Percentiles rank a stretch among this genome's conserved stretches.
Conservation (phyloP, 2,888 invertebrate species). For the Drosophila kokeensis region DNA sequence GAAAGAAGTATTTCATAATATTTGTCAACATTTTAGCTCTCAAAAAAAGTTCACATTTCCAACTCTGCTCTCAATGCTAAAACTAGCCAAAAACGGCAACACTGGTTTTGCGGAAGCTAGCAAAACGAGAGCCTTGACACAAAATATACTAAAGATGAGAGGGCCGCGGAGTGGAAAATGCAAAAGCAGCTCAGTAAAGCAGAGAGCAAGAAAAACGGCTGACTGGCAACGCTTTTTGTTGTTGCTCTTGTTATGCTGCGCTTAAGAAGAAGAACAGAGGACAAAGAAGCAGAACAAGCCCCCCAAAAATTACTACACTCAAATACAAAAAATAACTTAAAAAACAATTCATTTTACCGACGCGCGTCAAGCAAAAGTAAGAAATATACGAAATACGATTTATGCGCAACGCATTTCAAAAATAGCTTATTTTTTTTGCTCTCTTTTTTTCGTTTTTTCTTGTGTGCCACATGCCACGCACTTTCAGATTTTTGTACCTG, state of each 20-base stretch:
- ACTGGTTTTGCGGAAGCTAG: constrained; percentile 29
- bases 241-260: constrained; percentile 19
- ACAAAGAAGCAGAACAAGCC: not conserved
- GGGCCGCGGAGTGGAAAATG: not conserved
- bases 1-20: not conserved
- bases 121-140: constrained; percentile 48
- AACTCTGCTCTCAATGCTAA: not conserved
- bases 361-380: constrained; percentile 18
- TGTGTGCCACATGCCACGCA: constrained; percentile 45
- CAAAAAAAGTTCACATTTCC: not conserved
- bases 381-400: constrained; percentile 27
- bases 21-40: not conserved
- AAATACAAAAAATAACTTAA: constrained; percentile 6
- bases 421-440: constrained; percentile 51
- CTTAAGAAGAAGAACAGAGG: not conserved
- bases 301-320: not conserved
- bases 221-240: constrained; percentile 30
- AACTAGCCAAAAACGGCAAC: constrained; percentile 5
- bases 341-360: constrained; percentile 22
- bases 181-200: constrained; percentile 25
- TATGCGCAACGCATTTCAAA: constrained; percentile 59
- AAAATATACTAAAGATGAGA: constrained; percentile 21
- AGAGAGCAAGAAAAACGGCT: constrained; percentile 34
- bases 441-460: constrained; percentile 1
- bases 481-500: constrained; percentile 62